A percentile compares a stretch with the other conserved stretches of the same genome.
These are phyloP conservation scores for Melanotaenia boesemani DNA, from an alignment of 2,797 vertebrate genomes.

Conservation along the genomic window DNA sequence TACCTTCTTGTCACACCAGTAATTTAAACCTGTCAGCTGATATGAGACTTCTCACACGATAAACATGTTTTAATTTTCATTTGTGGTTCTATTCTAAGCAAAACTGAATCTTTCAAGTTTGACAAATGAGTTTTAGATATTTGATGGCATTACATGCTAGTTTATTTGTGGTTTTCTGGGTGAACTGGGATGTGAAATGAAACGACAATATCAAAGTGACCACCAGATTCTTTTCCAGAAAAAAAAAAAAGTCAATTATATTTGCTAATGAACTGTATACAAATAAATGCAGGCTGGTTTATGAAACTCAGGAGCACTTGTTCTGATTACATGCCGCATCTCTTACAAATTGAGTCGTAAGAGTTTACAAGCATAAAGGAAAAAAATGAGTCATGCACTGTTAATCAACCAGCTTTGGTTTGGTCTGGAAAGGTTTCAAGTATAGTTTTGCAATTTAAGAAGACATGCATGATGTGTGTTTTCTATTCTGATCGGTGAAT, in stretches of 20 bases:
- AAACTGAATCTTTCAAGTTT: too few species aligned
- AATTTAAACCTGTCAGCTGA: neutral
- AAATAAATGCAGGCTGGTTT: neutral
- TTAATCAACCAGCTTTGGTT: conserved; percentile 33
- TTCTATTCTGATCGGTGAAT: neutral
- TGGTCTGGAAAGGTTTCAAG: conserved; percentile 10
- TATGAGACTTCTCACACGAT: neutral
- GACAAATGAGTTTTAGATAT: too few species aligned
- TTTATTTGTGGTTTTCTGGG: neutral
- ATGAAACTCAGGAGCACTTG: conserved; percentile 28
- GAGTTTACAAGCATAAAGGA: neutral
- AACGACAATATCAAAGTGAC: neutral
- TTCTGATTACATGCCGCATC: conserved; percentile 18
- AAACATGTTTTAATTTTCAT: conserved; percentile 20
- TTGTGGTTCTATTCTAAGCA: neutral
- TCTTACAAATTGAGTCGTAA: conserved; percentile 43
- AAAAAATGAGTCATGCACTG: conserved; percentile 36
- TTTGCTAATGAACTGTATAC: neutral
- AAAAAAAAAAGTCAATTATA: neutral
- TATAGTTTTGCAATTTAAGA: neutral
- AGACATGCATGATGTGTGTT: neutral
- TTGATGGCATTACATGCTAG: too few species aligned
- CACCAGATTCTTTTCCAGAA: neutral
- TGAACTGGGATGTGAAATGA: neutral
- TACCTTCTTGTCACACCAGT: conserved; percentile 13